Evolutionary conservation across 1,140 invertebrate genomes (phyloP).

Genomic region (Rhynchophorus ferrugineus): DNA sequence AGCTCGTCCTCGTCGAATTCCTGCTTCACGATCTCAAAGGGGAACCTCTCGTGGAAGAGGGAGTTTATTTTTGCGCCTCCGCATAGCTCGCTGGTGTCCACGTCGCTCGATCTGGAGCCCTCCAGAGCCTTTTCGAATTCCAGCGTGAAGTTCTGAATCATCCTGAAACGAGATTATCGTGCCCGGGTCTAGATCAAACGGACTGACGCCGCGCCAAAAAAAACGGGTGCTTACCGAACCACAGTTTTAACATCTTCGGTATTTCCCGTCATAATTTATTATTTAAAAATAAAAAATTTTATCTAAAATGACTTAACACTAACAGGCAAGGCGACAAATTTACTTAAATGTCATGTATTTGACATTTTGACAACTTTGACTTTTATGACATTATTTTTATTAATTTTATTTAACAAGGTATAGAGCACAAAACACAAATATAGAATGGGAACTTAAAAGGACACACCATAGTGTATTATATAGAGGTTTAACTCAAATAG

Average conservation of each 20-base stretch:
- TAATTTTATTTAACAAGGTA: too few relatives aligned
- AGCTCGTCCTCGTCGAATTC: slow-evolving; percentile 99
- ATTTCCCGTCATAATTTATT: slow-evolving; percentile 1
- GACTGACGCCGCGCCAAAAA: background rate
- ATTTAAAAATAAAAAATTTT: too few relatives aligned
- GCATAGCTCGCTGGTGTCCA: slow-evolving; percentile 95
- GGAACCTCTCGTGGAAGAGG: slow-evolving; percentile 97
- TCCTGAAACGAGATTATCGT: slow-evolving; percentile 55
- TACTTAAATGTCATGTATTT: too few relatives aligned
- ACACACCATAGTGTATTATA: too few relatives aligned
- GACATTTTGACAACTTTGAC: too few relatives aligned
- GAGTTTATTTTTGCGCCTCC: slow-evolving; percentile 99
- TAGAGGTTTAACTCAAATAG: too few relatives aligned
- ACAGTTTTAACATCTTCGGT: slow-evolving; percentile 15
- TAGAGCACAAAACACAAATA: too few relatives aligned
- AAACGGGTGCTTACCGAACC: background rate
- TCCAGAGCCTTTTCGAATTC: slow-evolving; percentile 98
- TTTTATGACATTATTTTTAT: too few relatives aligned
- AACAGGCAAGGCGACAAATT: too few relatives aligned
- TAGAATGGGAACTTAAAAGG: too few relatives aligned
- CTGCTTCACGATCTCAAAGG: slow-evolving; percentile 99
- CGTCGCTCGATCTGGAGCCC: slow-evolving; percentile 86
- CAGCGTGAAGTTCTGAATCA: slow-evolving; percentile 95
- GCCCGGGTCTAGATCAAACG: too few relatives aligned
- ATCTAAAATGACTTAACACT: too few relatives aligned